Percentiles rank a stretch among this genome's conserved stretches.
Evolutionary conservation across 2,113 vertebrate species (phyloP).

Genomic region (Vulpes ferrilata): DNA sequence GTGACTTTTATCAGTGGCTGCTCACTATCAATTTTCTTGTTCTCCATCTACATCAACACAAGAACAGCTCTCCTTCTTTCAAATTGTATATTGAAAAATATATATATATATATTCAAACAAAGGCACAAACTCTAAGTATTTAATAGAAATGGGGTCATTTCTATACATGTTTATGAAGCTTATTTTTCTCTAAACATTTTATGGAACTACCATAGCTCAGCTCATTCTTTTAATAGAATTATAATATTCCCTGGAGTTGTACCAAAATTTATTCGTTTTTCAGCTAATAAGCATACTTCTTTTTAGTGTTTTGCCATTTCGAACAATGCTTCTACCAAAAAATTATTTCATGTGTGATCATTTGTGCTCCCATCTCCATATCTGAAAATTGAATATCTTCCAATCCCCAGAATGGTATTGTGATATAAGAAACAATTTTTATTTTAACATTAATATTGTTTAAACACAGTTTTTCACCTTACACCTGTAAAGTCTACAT

Average conservation of each 20-base stretch:
- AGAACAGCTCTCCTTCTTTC: neutral
- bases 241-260: neutral
- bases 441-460: neutral
- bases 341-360: neutral
- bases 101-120: neutral
- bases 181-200: neutral
- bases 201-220: neutral
- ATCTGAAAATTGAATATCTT: neutral
- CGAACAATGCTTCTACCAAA: neutral
- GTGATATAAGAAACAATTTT: neutral
- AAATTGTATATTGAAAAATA: neutral
- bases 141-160: neutral
- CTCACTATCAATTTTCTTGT: neutral
- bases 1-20: neutral
- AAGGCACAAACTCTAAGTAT: neutral
- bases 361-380: neutral
- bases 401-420: neutral
- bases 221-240: neutral
- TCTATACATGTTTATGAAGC: neutral
- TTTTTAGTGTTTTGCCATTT: neutral
- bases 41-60: neutral
- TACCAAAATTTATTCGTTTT: neutral
- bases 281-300: neutral
- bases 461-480: neutral
- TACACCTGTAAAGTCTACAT: neutral